Base-by-base conservation (phyloP, 2,888 invertebrate genomes). In the Callyntrura sp. region DNA sequence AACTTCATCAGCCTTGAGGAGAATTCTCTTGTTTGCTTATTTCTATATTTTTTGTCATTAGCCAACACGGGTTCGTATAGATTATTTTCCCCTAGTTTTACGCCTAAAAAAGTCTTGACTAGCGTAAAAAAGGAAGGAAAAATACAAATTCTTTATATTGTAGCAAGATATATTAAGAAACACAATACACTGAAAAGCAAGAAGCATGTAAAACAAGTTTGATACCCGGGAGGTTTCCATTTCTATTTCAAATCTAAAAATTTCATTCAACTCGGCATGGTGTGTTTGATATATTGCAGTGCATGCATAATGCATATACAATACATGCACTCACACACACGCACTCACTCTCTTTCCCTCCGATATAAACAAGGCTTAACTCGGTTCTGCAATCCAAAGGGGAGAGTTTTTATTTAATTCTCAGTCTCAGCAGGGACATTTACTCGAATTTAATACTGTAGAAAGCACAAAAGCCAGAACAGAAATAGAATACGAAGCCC, bases 381-480 rank as follows among this genome's bases (percentile, higher is more conserved):
- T 79, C 17, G 57, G 60, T 28, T 57, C 17, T n/a, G 76, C 76
- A 76, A 48, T 48, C 25, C 65, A 55, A 86, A 51, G 85, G 85
- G 85, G 51, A 65, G 43, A 78, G 20, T 51, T 85, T 85, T 86
- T 65, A 73, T 73, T 78, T 60, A 45, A 48, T 73, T 86, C 57
- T 65, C 20, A 28, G 78, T 86, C 85, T 86, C 85, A 86, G 85
- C 85, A 65, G 85, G 85, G 85, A 86, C 85, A 57, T 81, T 85
- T 76, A 65, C 85, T 78, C 23, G 76, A 86, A 86, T 86, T 86
- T 86, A 86, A 45, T 78, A 35, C 65, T 28, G n/a, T 55, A 60
- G 62, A 81, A 86, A 86, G 85, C 45, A 78, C 85, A 85, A 86
- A 78, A 65, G 78, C 85, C 62, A 73, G 62, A 11, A 84, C 45